Evolutionary conservation across 1,140 invertebrate genomes (phyloP).

Genomic region (Eciton burchellii): DNA sequence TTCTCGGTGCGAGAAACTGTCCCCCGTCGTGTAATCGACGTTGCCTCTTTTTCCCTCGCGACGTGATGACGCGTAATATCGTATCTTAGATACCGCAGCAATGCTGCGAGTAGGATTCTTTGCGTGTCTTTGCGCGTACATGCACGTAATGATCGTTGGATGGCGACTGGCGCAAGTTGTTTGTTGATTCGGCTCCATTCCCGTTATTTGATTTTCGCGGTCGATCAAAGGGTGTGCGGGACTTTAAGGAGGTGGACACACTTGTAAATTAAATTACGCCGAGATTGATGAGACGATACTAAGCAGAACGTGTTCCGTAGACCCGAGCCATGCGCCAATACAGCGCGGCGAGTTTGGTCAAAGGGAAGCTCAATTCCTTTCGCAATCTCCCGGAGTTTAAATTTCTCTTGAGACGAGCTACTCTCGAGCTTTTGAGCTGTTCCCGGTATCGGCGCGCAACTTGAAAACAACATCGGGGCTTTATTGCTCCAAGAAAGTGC

Average conservation of each 20-base stretch:
- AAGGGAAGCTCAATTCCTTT: conserved; percentile 57
- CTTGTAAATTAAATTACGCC: conserved; percentile 50
- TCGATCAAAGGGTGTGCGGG: conserved; percentile 27
- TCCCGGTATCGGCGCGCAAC: conserved; percentile 42
- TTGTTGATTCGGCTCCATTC: conserved; percentile 1
- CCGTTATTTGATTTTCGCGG: conserved; percentile 36
- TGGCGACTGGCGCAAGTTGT: background rate
- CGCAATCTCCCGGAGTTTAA: conserved; percentile 57
- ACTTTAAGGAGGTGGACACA: conserved; percentile 26
- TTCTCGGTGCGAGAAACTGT: background rate
- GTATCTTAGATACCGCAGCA: background rate
- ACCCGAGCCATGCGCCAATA: conserved; percentile 35
- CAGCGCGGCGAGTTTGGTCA: conserved; percentile 46
- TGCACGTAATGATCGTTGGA: no score
- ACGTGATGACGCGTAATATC: conserved; percentile 12
- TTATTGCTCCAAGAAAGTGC: conserved; percentile 56
- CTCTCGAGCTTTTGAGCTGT: conserved; percentile 35
- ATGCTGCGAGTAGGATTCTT: no score
- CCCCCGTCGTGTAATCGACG: background rate
- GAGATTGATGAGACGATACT: conserved; percentile 57
- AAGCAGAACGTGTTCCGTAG: conserved; percentile 38
- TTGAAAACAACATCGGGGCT: conserved; percentile 56
- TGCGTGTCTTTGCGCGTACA: no score
- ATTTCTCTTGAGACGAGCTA: conserved; percentile 59
- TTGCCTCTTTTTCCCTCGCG: no score